Percentiles rank a stretch among this genome's conserved stretches.
These are phyloP conservation scores for Pseudomugil tenellus DNA, from an alignment of 2,797 vertebrate species.

Conservation along the genomic window DNA sequence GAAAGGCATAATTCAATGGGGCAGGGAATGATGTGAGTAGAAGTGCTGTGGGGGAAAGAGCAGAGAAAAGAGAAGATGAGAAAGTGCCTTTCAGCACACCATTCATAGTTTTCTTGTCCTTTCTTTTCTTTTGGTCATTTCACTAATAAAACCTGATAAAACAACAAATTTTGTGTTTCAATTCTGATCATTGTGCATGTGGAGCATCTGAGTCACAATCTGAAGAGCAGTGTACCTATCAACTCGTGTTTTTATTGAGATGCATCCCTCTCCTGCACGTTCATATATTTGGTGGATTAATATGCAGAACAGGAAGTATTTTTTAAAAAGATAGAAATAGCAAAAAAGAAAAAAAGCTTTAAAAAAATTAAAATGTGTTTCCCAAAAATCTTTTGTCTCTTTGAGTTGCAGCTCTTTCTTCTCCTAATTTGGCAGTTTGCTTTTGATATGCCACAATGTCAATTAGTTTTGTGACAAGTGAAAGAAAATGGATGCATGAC, in stretches of 20 bases:
- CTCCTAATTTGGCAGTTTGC: too few relatives aligned
- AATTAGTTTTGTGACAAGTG: neutral
- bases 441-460: too few relatives aligned
- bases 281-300: neutral
- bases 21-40: constrained; percentile 59
- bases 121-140: constrained; percentile 38
- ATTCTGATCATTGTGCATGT: constrained; percentile 16
- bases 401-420: too few relatives aligned
- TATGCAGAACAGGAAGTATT: neutral
- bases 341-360: too few relatives aligned
- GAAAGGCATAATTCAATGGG: constrained; percentile 82
- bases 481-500: neutral
- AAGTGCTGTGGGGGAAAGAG: constrained; percentile 20
- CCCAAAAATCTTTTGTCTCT: too few relatives aligned
- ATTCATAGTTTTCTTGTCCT: constrained; percentile 45
- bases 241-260: neutral
- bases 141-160: constrained; percentile 20
- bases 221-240: neutral
- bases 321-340: too few relatives aligned
- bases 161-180: constrained; percentile 16
- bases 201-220: neutral
- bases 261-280: constrained; percentile 1
- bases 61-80: constrained; percentile 10
- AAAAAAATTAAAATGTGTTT: too few relatives aligned
- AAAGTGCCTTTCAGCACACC: constrained; percentile 45